Evolutionary conservation across 2,888 invertebrate species (phyloP).

Genomic region (Rotaria macrura): DNA sequence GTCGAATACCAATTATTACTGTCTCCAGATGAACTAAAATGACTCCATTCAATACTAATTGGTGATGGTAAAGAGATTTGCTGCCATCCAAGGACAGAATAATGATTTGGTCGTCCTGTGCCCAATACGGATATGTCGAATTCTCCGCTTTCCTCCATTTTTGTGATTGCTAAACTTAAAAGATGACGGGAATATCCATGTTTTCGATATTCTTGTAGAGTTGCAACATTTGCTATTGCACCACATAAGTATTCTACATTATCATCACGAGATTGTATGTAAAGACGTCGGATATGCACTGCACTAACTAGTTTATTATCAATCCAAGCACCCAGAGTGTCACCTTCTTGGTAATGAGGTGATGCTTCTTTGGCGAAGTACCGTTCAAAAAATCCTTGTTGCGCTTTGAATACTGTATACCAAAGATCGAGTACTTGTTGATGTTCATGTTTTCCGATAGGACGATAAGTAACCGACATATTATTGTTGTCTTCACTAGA

Average conservation of each 20-base stretch:
- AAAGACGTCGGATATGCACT: background rate
- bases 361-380: background rate
- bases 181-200: background rate
- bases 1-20: background rate
- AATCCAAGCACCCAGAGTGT: background rate
- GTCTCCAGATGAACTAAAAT: background rate
- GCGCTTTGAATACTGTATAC: background rate
- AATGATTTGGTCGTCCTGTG: background rate
- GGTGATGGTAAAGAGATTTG: background rate
- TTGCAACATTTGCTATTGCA: background rate
- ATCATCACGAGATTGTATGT: background rate
- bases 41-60: background rate
- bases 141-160: background rate
- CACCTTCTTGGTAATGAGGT: background rate
- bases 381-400: background rate
- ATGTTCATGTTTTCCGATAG: background rate
- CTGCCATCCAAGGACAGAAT: background rate
- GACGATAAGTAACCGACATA: background rate
- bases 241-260: background rate
- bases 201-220: background rate
- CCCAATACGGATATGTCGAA: background rate
- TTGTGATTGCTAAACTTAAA: background rate
- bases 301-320: background rate
- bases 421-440: background rate
- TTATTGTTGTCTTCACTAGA: background rate